phyloP scores from a whole-genome alignment of 2,888 invertebrate genomes.

The Anaspis maculata region DNA sequence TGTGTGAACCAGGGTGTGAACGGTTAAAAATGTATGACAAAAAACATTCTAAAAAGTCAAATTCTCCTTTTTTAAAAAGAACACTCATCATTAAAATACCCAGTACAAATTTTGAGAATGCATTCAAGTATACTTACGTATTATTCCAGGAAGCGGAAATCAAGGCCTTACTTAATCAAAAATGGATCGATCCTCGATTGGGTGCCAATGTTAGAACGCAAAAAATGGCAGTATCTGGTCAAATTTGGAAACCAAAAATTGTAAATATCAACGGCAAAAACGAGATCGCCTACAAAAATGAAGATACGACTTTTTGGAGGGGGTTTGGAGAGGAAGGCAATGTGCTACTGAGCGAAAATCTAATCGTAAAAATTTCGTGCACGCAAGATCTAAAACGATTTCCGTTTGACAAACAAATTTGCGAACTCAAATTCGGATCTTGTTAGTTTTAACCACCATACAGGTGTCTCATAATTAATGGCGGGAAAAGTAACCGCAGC shows the following conservation, averaged over 20 bases:
- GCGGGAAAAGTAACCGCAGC: too few relatives aligned
- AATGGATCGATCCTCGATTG: slow-evolving; percentile 28
- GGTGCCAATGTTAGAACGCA: slow-evolving; percentile 23
- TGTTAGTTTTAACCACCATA: too few relatives aligned
- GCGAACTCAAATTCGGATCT: slow-evolving; percentile 28
- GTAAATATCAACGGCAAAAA: slow-evolving; percentile 20
- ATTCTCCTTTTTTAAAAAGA: too few relatives aligned
- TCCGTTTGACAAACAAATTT: slow-evolving; percentile 30
- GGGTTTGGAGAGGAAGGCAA: slow-evolving; percentile 27
- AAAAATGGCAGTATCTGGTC: slow-evolving; percentile 26
- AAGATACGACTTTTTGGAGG: slow-evolving; percentile 29
- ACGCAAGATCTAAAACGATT: slow-evolving; percentile 23
- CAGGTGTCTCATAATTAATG: too few relatives aligned
- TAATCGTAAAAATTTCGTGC: slow-evolving; percentile 19
- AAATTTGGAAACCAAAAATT: slow-evolving; percentile 32
- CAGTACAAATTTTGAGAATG: too few relatives aligned
- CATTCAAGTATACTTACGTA: too few relatives aligned
- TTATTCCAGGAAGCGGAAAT: slow-evolving; percentile 22
- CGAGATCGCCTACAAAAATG: slow-evolving; percentile 14
- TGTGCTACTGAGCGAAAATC: slow-evolving; percentile 26
- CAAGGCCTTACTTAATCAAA: slow-evolving; percentile 23
- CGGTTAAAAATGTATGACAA: too few relatives aligned
- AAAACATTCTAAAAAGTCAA: too few relatives aligned
- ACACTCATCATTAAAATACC: too few relatives aligned
- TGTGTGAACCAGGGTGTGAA: too few relatives aligned